Evolutionary conservation across 1,140 invertebrate genomes (phyloP).

Genomic region (Heterodera schachtii): DNA sequence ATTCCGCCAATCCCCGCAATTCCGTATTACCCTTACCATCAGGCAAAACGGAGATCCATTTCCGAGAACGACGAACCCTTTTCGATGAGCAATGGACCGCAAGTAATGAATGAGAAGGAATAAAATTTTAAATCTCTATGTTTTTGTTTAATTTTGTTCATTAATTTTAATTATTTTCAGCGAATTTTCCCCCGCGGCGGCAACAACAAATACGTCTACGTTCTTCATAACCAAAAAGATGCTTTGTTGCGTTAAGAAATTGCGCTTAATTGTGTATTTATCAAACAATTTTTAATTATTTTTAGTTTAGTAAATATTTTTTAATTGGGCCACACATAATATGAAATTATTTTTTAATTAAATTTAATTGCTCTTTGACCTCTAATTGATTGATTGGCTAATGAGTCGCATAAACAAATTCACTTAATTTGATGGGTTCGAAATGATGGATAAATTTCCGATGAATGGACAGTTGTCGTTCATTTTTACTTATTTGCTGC

Average conservation of each 20-base stretch:
- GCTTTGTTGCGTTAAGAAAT: background rate
- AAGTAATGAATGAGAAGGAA: background rate
- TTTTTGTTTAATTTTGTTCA: too few species aligned
- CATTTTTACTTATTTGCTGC: too few species aligned
- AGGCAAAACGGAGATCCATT: background rate
- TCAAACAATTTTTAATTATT: too few species aligned
- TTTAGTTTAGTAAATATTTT: too few species aligned
- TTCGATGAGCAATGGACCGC: background rate
- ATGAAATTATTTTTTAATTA: too few species aligned
- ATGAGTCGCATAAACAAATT: background rate
- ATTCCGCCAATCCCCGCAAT: background rate
- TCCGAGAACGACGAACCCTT: background rate
- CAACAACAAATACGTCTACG: constrained; percentile 18
- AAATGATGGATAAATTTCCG: background rate
- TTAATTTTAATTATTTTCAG: background rate
- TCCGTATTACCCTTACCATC: background rate
- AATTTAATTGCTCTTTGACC: too few species aligned
- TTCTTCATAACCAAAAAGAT: constrained; percentile 11
- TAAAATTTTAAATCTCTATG: too few species aligned
- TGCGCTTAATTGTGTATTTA: too few species aligned
- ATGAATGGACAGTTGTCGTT: too few species aligned
- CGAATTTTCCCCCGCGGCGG: background rate
- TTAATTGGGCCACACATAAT: too few species aligned
- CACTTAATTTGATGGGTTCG: background rate
- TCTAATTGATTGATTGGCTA: too few species aligned